These are phyloP conservation scores for Phoebastria nigripes DNA, from an alignment of 2,797 vertebrate genomes.

Conservation along the genomic window DNA sequence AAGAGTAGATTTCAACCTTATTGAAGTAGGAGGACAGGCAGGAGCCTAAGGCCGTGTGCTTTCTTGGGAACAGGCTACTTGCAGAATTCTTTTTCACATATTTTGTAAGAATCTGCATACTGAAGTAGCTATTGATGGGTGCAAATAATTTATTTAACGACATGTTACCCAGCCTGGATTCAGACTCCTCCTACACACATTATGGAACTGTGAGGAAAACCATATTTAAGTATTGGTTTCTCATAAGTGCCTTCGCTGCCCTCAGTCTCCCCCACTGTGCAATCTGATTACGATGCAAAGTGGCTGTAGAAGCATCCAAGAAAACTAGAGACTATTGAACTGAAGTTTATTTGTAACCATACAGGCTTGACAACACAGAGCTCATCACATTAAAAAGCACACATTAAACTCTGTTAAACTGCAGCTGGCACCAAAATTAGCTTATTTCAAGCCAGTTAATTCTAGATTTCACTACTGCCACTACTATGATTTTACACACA, in stretches of 20 bases:
- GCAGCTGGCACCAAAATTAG: not conserved
- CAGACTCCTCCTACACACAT: not conserved
- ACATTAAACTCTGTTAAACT: not conserved
- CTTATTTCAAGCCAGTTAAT: not conserved
- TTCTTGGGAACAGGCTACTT: not conserved
- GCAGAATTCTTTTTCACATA: not conserved
- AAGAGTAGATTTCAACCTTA: not conserved
- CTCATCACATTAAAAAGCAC: not conserved
- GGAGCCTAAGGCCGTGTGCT: not conserved
- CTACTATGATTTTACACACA: not conserved
- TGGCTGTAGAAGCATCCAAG: not conserved
- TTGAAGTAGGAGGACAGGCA: not conserved
- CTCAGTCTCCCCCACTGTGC: not conserved
- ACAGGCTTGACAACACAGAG: not conserved
- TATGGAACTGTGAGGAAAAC: not conserved
- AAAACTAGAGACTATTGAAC: not conserved
- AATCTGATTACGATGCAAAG: not conserved
- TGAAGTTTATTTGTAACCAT: not conserved
- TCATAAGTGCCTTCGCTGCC: not conserved
- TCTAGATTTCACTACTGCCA: not conserved
- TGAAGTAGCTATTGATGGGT: not conserved
- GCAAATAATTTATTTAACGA: not conserved
- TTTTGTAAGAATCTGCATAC: not conserved
- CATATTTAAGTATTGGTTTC: not conserved
- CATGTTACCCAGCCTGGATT: not conserved